These are phyloP conservation scores for Piscicola geometra DNA, from an alignment of 2,888 invertebrate species.

Conservation along the genomic window DNA sequence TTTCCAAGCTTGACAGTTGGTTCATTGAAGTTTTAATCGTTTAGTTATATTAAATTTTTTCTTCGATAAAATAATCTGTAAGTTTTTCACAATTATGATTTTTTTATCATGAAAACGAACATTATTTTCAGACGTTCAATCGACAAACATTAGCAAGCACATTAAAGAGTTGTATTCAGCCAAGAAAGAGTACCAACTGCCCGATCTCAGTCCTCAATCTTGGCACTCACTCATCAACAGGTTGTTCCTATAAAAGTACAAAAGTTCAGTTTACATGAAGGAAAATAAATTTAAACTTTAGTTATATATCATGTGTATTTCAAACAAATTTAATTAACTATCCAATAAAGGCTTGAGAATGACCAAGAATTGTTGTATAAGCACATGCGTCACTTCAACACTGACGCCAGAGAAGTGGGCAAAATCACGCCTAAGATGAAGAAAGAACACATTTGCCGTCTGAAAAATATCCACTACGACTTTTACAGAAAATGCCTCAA, in stretches of 20 bases:
- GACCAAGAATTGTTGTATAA: conserved; percentile 22
- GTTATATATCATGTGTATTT: too few relatives aligned
- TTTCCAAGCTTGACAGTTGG: conserved; percentile 23
- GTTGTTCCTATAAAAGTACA: too few relatives aligned
- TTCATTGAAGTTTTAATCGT: too few relatives aligned
- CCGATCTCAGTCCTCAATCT: conserved; percentile 35
- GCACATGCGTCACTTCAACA: conserved; percentile 21
- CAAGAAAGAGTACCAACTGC: conserved; percentile 33
- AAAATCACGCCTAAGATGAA: background rate
- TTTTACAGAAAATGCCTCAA: conserved; percentile 24
- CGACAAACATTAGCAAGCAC: background rate
- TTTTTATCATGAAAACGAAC: too few relatives aligned
- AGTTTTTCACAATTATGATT: too few relatives aligned
- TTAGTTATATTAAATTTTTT: too few relatives aligned
- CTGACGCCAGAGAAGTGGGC: background rate
- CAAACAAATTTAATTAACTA: too few relatives aligned
- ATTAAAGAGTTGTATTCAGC: conserved; percentile 33
- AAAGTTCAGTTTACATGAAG: too few relatives aligned
- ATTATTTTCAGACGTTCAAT: background rate
- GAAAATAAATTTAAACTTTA: too few relatives aligned
- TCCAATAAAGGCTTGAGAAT: conserved; percentile 20
- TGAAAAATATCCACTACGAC: conserved; percentile 32
- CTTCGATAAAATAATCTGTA: too few relatives aligned
- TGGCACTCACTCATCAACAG: conserved; percentile 36
- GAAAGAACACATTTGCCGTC: conserved; percentile 22